Percentiles rank a stretch among this genome's conserved stretches.
These are phyloP conservation scores for Callionymus lyra DNA, from an alignment of 2,113 vertebrate genomes.

Conservation along the genomic window DNA sequence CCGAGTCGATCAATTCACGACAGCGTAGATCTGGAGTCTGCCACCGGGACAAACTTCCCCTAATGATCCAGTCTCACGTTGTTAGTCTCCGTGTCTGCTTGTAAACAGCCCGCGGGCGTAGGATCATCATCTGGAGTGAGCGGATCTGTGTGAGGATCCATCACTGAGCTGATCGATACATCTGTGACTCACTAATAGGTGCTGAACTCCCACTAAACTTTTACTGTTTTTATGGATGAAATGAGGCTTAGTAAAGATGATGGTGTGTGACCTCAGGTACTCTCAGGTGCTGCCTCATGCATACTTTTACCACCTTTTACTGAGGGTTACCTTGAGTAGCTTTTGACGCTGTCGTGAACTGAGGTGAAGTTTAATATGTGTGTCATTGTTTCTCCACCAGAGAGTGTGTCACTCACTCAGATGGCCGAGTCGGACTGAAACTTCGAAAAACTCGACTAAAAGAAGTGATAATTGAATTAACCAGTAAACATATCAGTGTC, in stretches of 20 bases:
- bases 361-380: too few relatives aligned
- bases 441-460: too few relatives aligned
- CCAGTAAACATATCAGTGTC: too few relatives aligned
- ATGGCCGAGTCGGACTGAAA: too few relatives aligned
- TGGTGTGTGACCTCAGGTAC: not conserved
- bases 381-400: too few relatives aligned
- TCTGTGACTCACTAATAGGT: not conserved
- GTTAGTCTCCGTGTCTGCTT: constrained; percentile 37
- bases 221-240: constrained; percentile 1
- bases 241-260: constrained; percentile 5
- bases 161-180: constrained; percentile 13
- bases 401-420: too few relatives aligned
- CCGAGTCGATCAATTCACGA: constrained; percentile 19
- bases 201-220: too few relatives aligned
- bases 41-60: constrained; percentile 14
- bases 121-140: too few relatives aligned
- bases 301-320: too few relatives aligned
- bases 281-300: not conserved
- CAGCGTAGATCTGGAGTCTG: constrained; percentile 1
- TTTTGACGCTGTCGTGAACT: too few relatives aligned
- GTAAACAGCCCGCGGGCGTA: constrained; percentile 25
- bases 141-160: constrained; percentile 20
- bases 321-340: too few relatives aligned
- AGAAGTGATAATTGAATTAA: too few relatives aligned
- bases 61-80: constrained; percentile 28